Base-by-base conservation (phyloP, 2,113 vertebrate genomes). In the Epinephelus lanceolatus region DNA sequence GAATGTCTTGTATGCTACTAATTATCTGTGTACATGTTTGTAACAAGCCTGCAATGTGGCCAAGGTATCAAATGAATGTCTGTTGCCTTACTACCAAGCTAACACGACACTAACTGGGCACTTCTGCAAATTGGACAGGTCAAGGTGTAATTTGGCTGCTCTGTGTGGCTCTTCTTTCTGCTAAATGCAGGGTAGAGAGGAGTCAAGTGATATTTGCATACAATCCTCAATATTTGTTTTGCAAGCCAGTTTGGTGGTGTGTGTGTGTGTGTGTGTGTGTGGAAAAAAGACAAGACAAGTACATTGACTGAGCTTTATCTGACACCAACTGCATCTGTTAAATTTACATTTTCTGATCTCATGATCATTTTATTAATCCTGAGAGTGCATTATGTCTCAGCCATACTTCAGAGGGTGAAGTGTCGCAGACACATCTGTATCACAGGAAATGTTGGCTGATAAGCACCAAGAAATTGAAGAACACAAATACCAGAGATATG, bases 181-280 rank as follows among this genome's bases (percentile, higher is more conserved):
- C 23, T 66, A 68, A 84, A 59, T 49, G 60, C n/a, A 68, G 47
- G 33, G 37, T n/a, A 49, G 45, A 55, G 70, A 23, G 0, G 2
- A 62, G 30, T 18, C 2, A n/a, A 37, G 13, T n/a, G 14, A 12
- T 45, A 56, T 86, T 82, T 92, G 61, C 61, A 86, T 52, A 40
- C 17, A 74, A 15, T 56, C 21, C 12, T 42, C 0, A 33, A 3
- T 56, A 78, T 81, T 78, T 83, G 60, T 60, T 84, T 78, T 71
- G n/a, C 2, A 19, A 37, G 55, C 47, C 47, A 65, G 78, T 73
- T 23, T 62, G 19, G 15, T 72, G 10, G 23, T 60, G 53, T 67
- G 18, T 33, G 68, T 19, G 5, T n/a, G 19, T 8, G 19, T 25
- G 61, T 61, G 18, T 40, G 40, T 47, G 71, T 5, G 1, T 8